phyloP scores from a whole-genome alignment of 2,113 vertebrate genomes.

The Dipodomys ordii region DNA sequence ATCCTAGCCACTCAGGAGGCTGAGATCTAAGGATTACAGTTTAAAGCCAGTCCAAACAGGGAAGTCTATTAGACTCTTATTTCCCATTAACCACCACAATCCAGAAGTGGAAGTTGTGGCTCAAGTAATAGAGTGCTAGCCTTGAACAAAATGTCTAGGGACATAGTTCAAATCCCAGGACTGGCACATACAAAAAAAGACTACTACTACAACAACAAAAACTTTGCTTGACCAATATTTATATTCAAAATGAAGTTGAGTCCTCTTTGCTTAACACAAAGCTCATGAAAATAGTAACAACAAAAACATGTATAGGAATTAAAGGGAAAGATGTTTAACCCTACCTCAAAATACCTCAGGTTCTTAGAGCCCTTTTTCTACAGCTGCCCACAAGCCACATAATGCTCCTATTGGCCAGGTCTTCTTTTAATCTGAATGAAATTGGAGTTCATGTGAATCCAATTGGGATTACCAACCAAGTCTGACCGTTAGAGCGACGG shows the following conservation, averaged over 20 bases:
- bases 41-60: too few species aligned
- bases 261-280: slow-evolving; percentile 37
- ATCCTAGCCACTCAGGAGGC: too few species aligned
- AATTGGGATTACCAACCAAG: slow-evolving; percentile 56
- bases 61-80: too few species aligned
- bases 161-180: too few species aligned
- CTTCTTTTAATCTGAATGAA: slow-evolving; percentile 64
- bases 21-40: too few species aligned
- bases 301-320: not conserved
- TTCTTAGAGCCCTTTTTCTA: not conserved
- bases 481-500: slow-evolving; percentile 24
- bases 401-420: not conserved
- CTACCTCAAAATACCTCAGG: slow-evolving; percentile 32
- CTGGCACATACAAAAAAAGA: too few species aligned
- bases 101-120: too few species aligned
- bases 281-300: not conserved
- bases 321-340: not conserved
- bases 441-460: slow-evolving; percentile 48
- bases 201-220: too few species aligned
- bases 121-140: too few species aligned
- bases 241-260: slow-evolving; percentile 13
- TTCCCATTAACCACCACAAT: too few species aligned
- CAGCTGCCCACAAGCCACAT: not conserved
- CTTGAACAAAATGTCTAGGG: too few species aligned
- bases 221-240: slow-evolving; percentile 33